These are phyloP conservation scores for Iselma pallidipennis DNA, from an alignment of 2,888 invertebrate species.

Conservation along the genomic window DNA sequence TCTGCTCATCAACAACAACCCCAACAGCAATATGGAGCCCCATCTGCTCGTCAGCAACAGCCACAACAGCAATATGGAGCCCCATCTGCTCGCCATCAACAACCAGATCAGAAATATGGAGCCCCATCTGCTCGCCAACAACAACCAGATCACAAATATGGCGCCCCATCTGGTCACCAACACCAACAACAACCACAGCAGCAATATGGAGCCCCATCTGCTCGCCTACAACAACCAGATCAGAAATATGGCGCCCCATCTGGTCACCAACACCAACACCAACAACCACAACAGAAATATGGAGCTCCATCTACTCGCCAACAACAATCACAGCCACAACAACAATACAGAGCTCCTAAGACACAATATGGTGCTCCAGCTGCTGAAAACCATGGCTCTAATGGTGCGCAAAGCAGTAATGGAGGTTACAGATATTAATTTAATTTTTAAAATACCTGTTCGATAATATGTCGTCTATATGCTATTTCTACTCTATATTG, in stretches of 20 bases:
- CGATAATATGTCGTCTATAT: conserved; percentile 7
- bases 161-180: not conserved
- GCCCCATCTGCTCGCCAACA: conserved; percentile 31
- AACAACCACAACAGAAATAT: conserved; percentile 2
- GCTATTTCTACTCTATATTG: not conserved
- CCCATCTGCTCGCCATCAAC: no score
- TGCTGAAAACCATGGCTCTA: conserved; percentile 3
- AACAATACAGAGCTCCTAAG: conserved; percentile 23
- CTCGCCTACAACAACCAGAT: conserved; percentile 26
- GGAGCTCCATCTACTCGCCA: conserved; percentile 21
- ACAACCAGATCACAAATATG: conserved; percentile 8
- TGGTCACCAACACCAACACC: conserved; percentile 4
- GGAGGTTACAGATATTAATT: conserved; percentile 38
- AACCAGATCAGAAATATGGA: no score
- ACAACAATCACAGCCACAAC: conserved; percentile 15
- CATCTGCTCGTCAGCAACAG: no score
- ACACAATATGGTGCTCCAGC: conserved; percentile 5
- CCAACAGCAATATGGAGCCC: no score
- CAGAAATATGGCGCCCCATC: not conserved
- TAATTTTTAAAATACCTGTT: not conserved
- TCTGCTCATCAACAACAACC: no score
- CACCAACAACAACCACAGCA: conserved; percentile 2
- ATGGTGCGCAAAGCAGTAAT: conserved; percentile 15
- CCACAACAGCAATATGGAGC: no score
- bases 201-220: conserved; percentile 9